Conservation (phyloP, 2,797 vertebrate genomes). For the Pseudotriccus pelzelni region DNA sequence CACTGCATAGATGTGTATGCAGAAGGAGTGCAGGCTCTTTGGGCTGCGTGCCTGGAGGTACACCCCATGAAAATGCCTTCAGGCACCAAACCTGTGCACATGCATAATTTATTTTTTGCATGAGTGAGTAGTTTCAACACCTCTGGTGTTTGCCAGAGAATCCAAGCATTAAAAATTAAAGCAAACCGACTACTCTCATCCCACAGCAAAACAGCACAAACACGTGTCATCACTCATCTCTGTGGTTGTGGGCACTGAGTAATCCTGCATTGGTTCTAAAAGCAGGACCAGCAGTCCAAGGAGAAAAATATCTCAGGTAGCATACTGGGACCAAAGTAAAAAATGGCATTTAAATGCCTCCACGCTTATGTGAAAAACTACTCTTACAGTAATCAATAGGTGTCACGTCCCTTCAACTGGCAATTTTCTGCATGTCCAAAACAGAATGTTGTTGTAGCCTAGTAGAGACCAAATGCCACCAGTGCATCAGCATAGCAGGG, state of each 20-base stretch:
- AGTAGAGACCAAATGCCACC: neutral
- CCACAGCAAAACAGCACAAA: neutral
- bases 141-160: neutral
- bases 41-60: neutral
- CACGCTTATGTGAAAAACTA: neutral
- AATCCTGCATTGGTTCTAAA: neutral
- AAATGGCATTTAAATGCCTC: neutral
- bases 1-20: neutral
- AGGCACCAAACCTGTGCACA: neutral
- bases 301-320: neutral
- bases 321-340: neutral
- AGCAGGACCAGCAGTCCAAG: neutral
- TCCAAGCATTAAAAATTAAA: neutral
- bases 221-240: neutral
- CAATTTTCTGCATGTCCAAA: neutral
- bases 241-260: accelerated
- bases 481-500: neutral
- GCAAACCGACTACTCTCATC: neutral
- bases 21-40: neutral
- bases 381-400: neutral
- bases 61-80: neutral
- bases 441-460: neutral
- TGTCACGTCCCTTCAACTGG: neutral
- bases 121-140: neutral
- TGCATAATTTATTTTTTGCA: neutral